A percentile compares a stretch with the other conserved stretches of the same genome.
phyloP scores from a whole-genome alignment of 2,797 vertebrate genomes.

The Poeciliopsis infans region DNA sequence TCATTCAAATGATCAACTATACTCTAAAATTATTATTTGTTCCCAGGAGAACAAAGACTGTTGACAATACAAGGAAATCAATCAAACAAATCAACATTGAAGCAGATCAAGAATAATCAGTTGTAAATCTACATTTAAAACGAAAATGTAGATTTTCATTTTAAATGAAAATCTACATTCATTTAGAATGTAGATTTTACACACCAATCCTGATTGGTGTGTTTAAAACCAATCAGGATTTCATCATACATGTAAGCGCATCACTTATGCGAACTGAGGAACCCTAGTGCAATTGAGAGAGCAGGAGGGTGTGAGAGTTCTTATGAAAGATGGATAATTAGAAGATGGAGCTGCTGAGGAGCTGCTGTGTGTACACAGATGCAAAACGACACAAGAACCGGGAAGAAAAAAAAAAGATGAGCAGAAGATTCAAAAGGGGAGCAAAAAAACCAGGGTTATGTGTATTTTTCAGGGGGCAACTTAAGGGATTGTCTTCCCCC shows the following conservation, averaged over 20 bases:
- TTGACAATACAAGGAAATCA: background rate
- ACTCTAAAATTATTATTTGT: background rate
- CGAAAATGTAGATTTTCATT: background rate
- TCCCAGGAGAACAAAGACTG: background rate
- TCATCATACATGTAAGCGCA: background rate
- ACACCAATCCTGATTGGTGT: background rate
- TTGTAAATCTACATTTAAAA: background rate
- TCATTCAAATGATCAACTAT: background rate
- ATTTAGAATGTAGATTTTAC: too few relatives aligned
- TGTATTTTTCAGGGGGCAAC: conserved; percentile 77
- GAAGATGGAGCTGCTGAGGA: conserved; percentile 84
- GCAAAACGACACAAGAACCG: conserved; percentile 58
- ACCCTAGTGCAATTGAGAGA: conserved; percentile 78
- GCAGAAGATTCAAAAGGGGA: conserved; percentile 44
- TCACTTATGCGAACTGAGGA: conserved; percentile 9
- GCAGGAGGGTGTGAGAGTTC: conserved; percentile 34
- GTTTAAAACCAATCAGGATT: background rate
- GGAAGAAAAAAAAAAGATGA: conserved; percentile 49
- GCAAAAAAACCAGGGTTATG: conserved; percentile 60
- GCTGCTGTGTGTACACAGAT: conserved; percentile 90
- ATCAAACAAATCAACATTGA: background rate
- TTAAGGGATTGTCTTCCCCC: conserved; percentile 80
- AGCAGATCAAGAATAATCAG: background rate
- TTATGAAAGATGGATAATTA: conserved; percentile 80
- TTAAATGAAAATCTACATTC: too few relatives aligned